A percentile compares a stretch with the other conserved stretches of the same genome.
Conservation (phyloP, 2,113 vertebrate species). For the Pterocles orientalis region DNA sequence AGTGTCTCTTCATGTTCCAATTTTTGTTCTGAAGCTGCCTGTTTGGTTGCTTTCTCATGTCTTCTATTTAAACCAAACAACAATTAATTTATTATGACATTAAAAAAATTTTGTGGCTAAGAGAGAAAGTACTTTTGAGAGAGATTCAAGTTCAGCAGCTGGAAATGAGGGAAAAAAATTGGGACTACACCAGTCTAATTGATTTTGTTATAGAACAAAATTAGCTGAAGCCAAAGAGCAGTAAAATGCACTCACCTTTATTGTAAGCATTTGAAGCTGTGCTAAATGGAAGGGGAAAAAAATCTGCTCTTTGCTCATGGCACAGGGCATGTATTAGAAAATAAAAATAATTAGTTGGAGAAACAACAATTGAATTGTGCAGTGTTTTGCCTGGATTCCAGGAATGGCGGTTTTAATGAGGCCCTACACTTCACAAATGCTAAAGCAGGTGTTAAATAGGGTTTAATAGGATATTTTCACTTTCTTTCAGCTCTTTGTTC, state of each 20-base stretch:
- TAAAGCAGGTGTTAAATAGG: conserved; percentile 31
- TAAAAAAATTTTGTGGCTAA: conserved; percentile 67
- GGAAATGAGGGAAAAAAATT: conserved; percentile 57
- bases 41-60: conserved; percentile 44
- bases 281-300: conserved; percentile 54
- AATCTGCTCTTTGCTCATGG: conserved; percentile 43
- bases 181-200: conserved; percentile 75
- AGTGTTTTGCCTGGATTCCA: conserved; percentile 80
- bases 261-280: conserved; percentile 49
- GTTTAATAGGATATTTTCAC: conserved; percentile 61
- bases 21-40: conserved; percentile 72
- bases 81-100: conserved; percentile 71
- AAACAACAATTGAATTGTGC: conserved; percentile 82
- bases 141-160: conserved; percentile 74
- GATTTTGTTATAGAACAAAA: conserved; percentile 76
- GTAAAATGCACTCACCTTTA: conserved; percentile 72
- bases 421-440: conserved; percentile 59
- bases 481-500: conserved; percentile 46
- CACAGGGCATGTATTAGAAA: conserved; percentile 74
- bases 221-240: conserved; percentile 64
- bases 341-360: conserved; percentile 84
- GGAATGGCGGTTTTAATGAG: conserved; percentile 79
- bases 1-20: conserved; percentile 70
- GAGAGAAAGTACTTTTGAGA: conserved; percentile 70
- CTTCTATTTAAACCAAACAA: conserved; percentile 70